Evolutionary conservation across 2,888 invertebrate species (phyloP).

Genomic region (Cheiracanthium punctorium): DNA sequence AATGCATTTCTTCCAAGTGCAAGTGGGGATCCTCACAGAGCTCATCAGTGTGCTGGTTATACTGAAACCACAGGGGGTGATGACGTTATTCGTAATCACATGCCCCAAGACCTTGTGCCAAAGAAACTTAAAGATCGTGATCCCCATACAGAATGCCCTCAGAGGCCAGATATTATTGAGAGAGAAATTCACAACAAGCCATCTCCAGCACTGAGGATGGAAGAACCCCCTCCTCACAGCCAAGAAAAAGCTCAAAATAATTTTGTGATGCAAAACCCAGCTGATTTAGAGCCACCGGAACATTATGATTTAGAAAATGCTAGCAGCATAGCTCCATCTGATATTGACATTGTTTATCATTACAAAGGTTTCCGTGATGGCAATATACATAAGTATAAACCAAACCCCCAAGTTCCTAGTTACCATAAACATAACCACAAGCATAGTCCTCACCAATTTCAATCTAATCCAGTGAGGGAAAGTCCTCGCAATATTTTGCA

Average conservation of each 20-base stretch:
- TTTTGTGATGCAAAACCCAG: constrained; percentile 73
- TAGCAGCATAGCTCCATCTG: constrained; percentile 97
- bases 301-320: constrained; percentile 98
- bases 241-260: constrained; percentile 75
- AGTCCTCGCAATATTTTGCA: constrained; percentile 76
- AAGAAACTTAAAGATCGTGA: constrained; percentile 88
- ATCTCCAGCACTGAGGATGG: constrained; percentile 80
- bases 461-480: constrained; percentile 77
- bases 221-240: constrained; percentile 70
- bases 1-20: constrained; percentile 81
- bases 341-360: constrained; percentile 96
- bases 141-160: constrained; percentile 83
- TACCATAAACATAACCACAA: constrained; percentile 82
- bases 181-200: constrained; percentile 90
- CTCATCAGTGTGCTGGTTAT: constrained; percentile 68
- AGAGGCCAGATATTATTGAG: constrained; percentile 95
- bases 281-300: constrained; percentile 85
- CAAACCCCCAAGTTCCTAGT: constrained; percentile 81
- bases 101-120: constrained; percentile 89
- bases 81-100: constrained; percentile 80
- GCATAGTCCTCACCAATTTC: constrained; percentile 84
- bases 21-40: constrained; percentile 52
- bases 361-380: constrained; percentile 95
- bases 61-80: constrained; percentile 73
- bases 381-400: constrained; percentile 87